Base-by-base conservation (phyloP, 2,888 invertebrate species). In the Drosophila eohydei region DNA sequence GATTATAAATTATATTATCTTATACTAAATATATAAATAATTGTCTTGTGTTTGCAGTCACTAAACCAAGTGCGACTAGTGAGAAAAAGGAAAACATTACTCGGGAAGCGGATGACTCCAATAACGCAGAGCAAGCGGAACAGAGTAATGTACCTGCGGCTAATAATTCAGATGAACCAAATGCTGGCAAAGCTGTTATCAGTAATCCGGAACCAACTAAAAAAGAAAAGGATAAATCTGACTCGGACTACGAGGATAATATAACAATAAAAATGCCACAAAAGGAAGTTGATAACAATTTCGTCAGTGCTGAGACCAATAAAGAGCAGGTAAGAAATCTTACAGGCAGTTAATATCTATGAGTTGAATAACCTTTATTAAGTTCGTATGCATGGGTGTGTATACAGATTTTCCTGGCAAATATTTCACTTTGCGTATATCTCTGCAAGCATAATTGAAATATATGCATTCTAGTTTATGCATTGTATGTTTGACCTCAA, bases 231-330 rank as follows among this genome's bases (percentile, higher is more conserved):
- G 80, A 83, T 51, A 88, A 88, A 67, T 94, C 94, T 48, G 95
- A 95, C 90, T 86, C 83, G 3, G 83, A 84, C 38, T 94, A 93
- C 60, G 94, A 94, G 50, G 94, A 95, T 92, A 94, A 95, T 92
- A 94, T 95, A 88, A 94, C 94, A 60, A 94, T 95, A 76, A 94
- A 93, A 77, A 93, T 95, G 92, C 94, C 95, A 73, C 85, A 90
- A 46, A 89, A 90, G 51, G 41, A 85, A 60, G 86, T 89, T 21
- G 81, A 81, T 9, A 43, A 65, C 2, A 48, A 58, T 8, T 26
- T 65, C 48, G 50, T 43, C 12, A 16, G 26, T n/a, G 26, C 46
- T 9, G 74, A 68, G 5, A 16, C 30, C 16, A 67, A 58, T 56
- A 71, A 62, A 14, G 59, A 72, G 40, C 75, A 74, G 59, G 88